Evolutionary conservation across 2,797 vertebrate species (phyloP).

Genomic region (Telmatherina bonti): DNA sequence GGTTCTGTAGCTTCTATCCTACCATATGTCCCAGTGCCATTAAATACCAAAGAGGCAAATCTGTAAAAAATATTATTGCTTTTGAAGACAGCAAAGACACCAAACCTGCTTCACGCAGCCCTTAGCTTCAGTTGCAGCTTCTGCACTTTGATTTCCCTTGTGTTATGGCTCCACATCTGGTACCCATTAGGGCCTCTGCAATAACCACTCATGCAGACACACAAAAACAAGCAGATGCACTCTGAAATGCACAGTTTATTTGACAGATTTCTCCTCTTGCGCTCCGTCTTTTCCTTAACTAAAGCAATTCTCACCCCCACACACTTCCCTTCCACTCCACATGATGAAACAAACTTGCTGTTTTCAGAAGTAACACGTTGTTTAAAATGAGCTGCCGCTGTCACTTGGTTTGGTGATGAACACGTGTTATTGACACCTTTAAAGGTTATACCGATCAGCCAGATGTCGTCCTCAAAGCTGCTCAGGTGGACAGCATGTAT

Average conservation of each 20-base stretch:
- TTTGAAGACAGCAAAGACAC: conserved; percentile 27
- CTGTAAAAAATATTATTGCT: conserved; percentile 23
- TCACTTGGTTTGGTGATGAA: conserved; percentile 8
- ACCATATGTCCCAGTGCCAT: conserved; percentile 23
- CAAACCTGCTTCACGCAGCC: conserved; percentile 37
- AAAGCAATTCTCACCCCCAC: conserved; percentile 2
- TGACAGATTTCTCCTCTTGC: conserved; percentile 10
- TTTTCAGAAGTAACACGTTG: conserved; percentile 52
- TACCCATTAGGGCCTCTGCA: conserved; percentile 45
- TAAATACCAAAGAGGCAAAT: conserved; percentile 18
- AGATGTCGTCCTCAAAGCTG: conserved; percentile 33
- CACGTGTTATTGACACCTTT: conserved; percentile 33
- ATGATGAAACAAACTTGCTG: conserved; percentile 32
- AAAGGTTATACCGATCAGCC: conserved; percentile 52
- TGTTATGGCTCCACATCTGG: conserved; percentile 50
- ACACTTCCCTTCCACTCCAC: conserved; percentile 18
- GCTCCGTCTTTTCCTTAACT: conserved; percentile 8
- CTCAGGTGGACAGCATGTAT: conserved; percentile 15
- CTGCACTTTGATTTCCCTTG: conserved; percentile 61
- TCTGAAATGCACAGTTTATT: conserved; percentile 25
- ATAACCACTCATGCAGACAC: conserved; percentile 18
- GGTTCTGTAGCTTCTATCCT: conserved; percentile 3
- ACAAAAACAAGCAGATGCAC: conserved; percentile 1
- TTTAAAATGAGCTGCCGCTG: conserved; percentile 2
- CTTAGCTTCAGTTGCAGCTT: conserved; percentile 49